Evolutionary conservation across 92 coral and sea anemone genomes (phyloP), one percentile per base, ranked within the genome.

Genomic region (Epizoanthus scotinus): DNA sequence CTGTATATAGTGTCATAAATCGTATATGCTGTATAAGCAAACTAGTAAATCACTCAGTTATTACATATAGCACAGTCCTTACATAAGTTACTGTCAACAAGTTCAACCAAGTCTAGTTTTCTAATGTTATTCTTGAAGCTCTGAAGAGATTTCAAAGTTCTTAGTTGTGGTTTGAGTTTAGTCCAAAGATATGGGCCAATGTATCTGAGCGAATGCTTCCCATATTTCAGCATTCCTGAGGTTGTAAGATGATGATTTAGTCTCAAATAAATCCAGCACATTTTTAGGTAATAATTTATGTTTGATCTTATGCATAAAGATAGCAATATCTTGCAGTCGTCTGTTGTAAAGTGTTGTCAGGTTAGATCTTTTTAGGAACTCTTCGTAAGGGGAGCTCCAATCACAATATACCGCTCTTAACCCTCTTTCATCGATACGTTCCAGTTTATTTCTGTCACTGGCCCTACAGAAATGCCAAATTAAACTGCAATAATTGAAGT

Each of bases 351-450:
- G 77, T 13, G 82, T 64, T 19, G 63, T 74, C 21, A 82, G 8
- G 24, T 77, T 75, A 10, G 84, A 78, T 59, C 87, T 75, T 26
- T n/a, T 44, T 34, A 82, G 27, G 29, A 87, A 69, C 20, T 87
- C 87, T 42, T 57, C 83, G 47, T 83, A 82, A 31, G 84, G 58
- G 3, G 84, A 54, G 0, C 70, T 67, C 84, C 86, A 82, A 80
- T 87, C 87, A 36, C 82, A 66, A 56, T 64, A 82, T 10, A 82
- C 84, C 19, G 83, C 84, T 49, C 86, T 87, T 36, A 87, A 59
- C 49, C 90, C 87, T 67, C 87, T 67, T 44, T 87, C 84, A 60
- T 77, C 75, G 21, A 87, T 67, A 24, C 73, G 49, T 72, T 87
- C 90, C 27, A 87, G 67, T 67, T 75, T 87, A 2, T 40, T 56